Conservation (phyloP, 1,140 invertebrate genomes). For the Palaemon carinicauda region DNA sequence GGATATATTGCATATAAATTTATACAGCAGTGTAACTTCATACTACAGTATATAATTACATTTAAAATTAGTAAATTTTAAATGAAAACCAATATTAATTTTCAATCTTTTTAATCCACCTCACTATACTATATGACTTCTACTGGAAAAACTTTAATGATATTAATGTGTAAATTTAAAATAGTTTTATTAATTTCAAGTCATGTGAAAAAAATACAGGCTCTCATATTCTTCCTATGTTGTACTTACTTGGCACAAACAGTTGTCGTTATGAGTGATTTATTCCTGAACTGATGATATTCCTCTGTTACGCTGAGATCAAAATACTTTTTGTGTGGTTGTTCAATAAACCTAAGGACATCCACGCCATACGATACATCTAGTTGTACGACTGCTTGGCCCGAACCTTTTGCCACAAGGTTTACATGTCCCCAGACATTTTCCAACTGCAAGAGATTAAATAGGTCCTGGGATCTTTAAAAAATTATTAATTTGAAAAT, state of each 20-base stretch:
- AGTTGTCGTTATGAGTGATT: conserved; percentile 69
- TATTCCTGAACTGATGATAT: conserved; percentile 67
- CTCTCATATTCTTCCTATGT: conserved; percentile 64
- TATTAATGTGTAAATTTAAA: too few relatives aligned
- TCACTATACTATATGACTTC: too few relatives aligned
- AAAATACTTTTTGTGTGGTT: conserved; percentile 67
- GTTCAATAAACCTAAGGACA: conserved; percentile 67
- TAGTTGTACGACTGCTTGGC: conserved; percentile 70
- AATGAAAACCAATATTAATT: too few relatives aligned
- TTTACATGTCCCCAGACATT: conserved; percentile 71
- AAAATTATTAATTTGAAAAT: too few relatives aligned
- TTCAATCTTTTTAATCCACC: too few relatives aligned
- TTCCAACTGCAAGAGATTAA: conserved; percentile 59
- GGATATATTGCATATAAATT: background rate
- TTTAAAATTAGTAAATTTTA: too few relatives aligned
- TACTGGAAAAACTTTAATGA: too few relatives aligned
- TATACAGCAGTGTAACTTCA: background rate
- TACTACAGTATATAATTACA: too few relatives aligned
- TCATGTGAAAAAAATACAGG: too few relatives aligned
- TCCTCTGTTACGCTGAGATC: conserved; percentile 67
- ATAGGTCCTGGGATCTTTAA: too few relatives aligned
- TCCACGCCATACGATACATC: conserved; percentile 71
- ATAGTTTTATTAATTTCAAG: too few relatives aligned
- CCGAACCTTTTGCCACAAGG: conserved; percentile 69
- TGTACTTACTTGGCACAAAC: conserved; percentile 65